Conservation (phyloP, 2,888 invertebrate genomes). For the Drosophila sordidula region DNA sequence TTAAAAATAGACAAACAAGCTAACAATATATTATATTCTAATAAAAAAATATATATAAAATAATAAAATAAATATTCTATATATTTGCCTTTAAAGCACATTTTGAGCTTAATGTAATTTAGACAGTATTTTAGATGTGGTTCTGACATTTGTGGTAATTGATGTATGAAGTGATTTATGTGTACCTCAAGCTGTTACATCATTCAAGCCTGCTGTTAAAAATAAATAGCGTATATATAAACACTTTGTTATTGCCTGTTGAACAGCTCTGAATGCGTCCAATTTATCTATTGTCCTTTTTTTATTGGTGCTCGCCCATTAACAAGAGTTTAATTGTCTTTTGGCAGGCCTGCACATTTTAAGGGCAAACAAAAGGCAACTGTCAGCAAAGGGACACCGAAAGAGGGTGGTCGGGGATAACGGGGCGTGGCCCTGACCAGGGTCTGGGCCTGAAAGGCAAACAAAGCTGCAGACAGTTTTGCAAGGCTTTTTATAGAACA, state of each 20-base stretch:
- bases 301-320: constrained; percentile 49
- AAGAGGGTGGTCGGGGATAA: not conserved
- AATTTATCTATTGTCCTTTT: constrained; percentile 54
- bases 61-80: no score
- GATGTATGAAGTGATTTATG: constrained; percentile 10
- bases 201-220: constrained; percentile 1
- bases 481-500: constrained; percentile 37
- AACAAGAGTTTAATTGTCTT: constrained; percentile 63
- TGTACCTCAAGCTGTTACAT: not conserved
- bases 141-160: not conserved
- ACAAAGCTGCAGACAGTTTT: constrained; percentile 52
- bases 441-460: constrained; percentile 36
- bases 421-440: not conserved
- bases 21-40: no score
- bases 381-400: constrained; percentile 6
- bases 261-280: constrained; percentile 39
- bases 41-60: no score
- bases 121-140: not conserved
- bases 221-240: constrained; percentile 3
- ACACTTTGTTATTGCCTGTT: constrained; percentile 35
- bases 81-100: no score
- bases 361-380: constrained; percentile 61
- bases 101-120: not conserved
- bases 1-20: no score
- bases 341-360: constrained; percentile 30